Evolutionary conservation across 30 jellyfish, hydroid and myxozoan species (phyloP).

Genomic region (Aurelia aurita): DNA sequence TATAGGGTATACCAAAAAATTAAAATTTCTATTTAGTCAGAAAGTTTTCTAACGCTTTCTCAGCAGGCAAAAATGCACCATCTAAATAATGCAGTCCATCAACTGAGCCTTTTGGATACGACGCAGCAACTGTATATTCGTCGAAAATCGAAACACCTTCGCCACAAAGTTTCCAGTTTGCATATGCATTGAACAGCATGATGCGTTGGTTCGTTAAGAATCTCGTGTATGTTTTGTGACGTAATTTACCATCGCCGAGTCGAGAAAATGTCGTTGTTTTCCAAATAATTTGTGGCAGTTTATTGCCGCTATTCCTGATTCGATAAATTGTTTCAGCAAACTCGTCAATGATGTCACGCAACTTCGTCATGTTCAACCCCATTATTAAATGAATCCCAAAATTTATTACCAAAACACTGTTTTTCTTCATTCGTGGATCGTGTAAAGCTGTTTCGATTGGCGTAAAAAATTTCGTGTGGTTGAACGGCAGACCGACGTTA

Average conservation of each 20-base stretch:
- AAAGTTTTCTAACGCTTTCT: conserved; percentile 14
- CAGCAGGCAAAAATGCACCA: conserved; percentile 24
- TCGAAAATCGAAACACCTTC: conserved; percentile 58
- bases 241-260: conserved; percentile 2
- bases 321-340: conserved; percentile 13
- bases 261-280: conserved; percentile 60
- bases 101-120: conserved; percentile 33
- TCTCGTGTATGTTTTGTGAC: conserved; percentile 10
- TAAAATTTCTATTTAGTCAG: neutral
- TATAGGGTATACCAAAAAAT: no score
- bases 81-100: conserved; percentile 40
- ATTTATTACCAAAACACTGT: conserved; percentile 63
- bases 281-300: conserved; percentile 61
- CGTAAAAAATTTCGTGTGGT: conserved; percentile 27
- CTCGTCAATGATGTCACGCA: conserved; percentile 9
- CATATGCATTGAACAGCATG: conserved; percentile 47
- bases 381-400: conserved; percentile 59
- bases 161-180: conserved; percentile 55
- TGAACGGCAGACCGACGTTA: conserved; percentile 20
- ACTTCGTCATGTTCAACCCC: neutral
- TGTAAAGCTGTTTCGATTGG: conserved; percentile 17
- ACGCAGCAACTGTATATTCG: conserved; percentile 37
- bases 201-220: conserved; percentile 62
- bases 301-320: no score
- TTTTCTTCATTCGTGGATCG: conserved; percentile 30